Base-by-base conservation (phyloP, 2,113 vertebrate genomes). In the Hyla sarda region DNA sequence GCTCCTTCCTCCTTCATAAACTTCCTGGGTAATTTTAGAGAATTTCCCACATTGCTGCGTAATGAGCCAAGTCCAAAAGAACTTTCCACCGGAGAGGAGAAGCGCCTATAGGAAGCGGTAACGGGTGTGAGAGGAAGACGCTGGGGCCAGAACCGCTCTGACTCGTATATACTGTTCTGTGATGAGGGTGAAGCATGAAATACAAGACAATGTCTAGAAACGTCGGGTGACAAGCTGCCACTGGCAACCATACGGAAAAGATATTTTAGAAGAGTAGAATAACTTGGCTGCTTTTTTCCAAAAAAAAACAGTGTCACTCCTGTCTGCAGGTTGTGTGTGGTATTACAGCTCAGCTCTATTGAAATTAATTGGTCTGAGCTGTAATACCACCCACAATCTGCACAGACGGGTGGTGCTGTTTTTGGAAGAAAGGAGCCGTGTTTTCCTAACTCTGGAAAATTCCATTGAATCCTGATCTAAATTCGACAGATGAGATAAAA, bases 11-110 rank as follows among this genome's bases (percentile, higher is more conserved):
- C 56, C n/a, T 62, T 47, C 60, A 34, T n/a, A 58, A 80, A 60
- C 56, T 80, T 60, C 56, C 19, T 77, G 52, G 14, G 52, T 77
- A 52, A 52, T 54, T 77, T 77, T 54, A 54, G 8, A 23, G 17
- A 17, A 34, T 52, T 32, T 50, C 28, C 48, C 12, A n/a, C 52
- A 41, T 65, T 45, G 34, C 37, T 47, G 58, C 16, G 56, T 81
- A 81, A 81, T 81, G 78, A 81, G 78, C 48, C 48, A 23, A 21
- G 9, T 16, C 50, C 19, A 9, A 28, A 30, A 10, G 11, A 14
- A 76, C 21, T 28, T 50, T 8, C 16, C 73, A 50, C 16, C 1
- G 12, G 48, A 30, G 13, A 50, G n/a, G 7, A 30, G 13, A 50
- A 13, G 16, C 21, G 6, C 47, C 72, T 47, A 75, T 41, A 52